These are phyloP conservation scores for Salarias fasciatus DNA, from an alignment of 2,797 vertebrate genomes.

Conservation along the genomic window DNA sequence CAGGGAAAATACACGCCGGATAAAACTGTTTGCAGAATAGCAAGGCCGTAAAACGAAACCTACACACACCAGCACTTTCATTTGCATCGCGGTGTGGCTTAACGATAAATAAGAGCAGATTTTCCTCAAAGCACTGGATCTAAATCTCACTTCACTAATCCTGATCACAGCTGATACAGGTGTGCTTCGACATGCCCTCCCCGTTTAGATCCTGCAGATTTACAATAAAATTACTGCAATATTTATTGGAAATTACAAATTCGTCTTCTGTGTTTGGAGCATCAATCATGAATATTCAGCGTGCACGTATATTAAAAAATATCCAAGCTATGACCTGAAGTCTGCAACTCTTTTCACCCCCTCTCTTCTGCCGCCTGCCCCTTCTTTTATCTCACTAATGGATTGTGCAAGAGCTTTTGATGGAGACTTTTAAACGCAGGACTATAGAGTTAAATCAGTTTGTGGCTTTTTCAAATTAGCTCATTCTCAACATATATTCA, in stretches of 20 bases:
- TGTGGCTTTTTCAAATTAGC: constrained; percentile 29
- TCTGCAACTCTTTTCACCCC: constrained; percentile 12
- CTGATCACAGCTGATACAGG: neutral
- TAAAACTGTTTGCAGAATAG: constrained; percentile 39
- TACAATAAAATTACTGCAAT: constrained; percentile 2
- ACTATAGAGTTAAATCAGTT: constrained; percentile 19
- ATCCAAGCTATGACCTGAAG: constrained; percentile 13
- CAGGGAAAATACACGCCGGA: constrained; percentile 23
- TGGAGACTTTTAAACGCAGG: constrained; percentile 33
- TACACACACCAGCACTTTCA: constrained; percentile 51
- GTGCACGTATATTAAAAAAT: constrained; percentile 11
- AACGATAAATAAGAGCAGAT: constrained; percentile 20
- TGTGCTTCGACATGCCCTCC: neutral
- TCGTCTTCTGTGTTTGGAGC: constrained; percentile 11
- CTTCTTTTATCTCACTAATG: constrained; percentile 62
- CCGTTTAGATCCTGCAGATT: constrained; percentile 22
- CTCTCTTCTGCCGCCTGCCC: constrained; percentile 13
- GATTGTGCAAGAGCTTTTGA: constrained; percentile 50
- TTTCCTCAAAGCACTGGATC: constrained; percentile 17
- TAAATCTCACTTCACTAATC: constrained; percentile 1
- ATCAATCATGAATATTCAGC: constrained; percentile 16
- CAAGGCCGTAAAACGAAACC: constrained; percentile 53
- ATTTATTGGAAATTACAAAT: neutral
- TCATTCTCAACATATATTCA: constrained; percentile 11
- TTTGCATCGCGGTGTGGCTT: constrained; percentile 38